phyloP scores from a whole-genome alignment of 2,888 invertebrate genomes.

The Meghimatium bilineatum region DNA sequence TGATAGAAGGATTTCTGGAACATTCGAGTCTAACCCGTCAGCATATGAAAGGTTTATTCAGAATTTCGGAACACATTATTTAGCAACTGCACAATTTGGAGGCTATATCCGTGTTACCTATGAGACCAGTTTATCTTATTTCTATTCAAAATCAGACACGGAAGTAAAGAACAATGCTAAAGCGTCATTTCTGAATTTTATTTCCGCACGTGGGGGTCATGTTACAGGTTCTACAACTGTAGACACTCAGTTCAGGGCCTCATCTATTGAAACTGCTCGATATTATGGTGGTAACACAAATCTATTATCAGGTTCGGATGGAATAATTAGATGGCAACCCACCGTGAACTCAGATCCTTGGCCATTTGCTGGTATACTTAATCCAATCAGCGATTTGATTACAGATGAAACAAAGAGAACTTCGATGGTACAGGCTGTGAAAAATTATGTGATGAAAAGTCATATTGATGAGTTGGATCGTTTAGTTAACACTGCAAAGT shows the following conservation, averaged over 20 bases:
- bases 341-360: constrained; percentile 50
- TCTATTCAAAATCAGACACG: constrained; percentile 22
- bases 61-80: constrained; percentile 48
- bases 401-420: constrained; percentile 42
- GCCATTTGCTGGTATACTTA: constrained; percentile 51
- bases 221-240: constrained; percentile 18
- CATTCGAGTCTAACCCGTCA: constrained; percentile 28
- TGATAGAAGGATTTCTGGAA: constrained; percentile 12
- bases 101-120: constrained; percentile 41
- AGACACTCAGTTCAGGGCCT: constrained; percentile 26
- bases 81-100: constrained; percentile 46
- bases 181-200: constrained; percentile 47
- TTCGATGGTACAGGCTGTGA: constrained; percentile 46
- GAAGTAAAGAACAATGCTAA: constrained; percentile 43
- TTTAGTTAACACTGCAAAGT: constrained; percentile 17
- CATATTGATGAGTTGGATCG: constrained; percentile 43
- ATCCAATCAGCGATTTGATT: constrained; percentile 47
- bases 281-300: constrained; percentile 53
- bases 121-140: constrained; percentile 43
- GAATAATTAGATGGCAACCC: constrained; percentile 46
- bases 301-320: constrained; percentile 29
- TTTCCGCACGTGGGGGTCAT: constrained; percentile 41
- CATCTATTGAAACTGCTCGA: constrained; percentile 25
- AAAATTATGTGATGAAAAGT: constrained; percentile 39
- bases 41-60: constrained; percentile 44